A percentile compares a stretch with the other conserved stretches of the same genome.
These are phyloP conservation scores for Nysson spinosus DNA, from an alignment of 2,888 invertebrate genomes.

Conservation along the genomic window DNA sequence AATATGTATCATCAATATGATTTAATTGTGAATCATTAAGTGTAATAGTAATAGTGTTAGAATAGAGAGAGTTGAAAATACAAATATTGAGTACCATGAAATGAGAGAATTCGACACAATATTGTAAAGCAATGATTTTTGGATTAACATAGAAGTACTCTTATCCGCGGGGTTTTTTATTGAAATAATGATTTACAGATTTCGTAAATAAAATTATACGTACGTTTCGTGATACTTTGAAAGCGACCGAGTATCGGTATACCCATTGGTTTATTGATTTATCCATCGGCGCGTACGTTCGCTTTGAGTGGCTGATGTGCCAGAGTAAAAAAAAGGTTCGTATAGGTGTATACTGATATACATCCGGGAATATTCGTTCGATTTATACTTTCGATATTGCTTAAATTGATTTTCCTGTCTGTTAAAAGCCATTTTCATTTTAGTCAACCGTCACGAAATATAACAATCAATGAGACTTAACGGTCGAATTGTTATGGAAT, in stretches of 20 bases:
- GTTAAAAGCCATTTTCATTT: conserved; percentile 28
- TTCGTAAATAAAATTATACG: conserved; percentile 20
- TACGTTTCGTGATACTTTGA: conserved; percentile 47
- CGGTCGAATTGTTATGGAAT: no score
- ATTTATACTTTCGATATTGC: conserved; percentile 44
- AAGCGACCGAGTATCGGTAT: conserved; percentile 47
- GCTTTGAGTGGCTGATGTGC: conserved; percentile 52
- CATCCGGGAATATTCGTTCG: conserved; percentile 24
- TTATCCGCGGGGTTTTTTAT: neutral
- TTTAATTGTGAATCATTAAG: no score
- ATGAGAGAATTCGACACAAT: no score
- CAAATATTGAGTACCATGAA: no score
- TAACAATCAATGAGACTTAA: neutral
- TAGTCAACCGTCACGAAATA: neutral
- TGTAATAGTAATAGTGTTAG: no score
- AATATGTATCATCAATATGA: no score
- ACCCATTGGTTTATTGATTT: conserved; percentile 60
- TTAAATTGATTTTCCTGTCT: conserved; percentile 36
- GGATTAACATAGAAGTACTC: neutral
- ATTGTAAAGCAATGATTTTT: neutral
- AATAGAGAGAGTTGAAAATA: no score
- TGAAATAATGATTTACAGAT: conserved; percentile 7
- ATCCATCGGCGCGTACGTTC: conserved; percentile 50
- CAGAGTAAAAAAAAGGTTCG: conserved; percentile 51
- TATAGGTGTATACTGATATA: conserved; percentile 29